Evolutionary conservation across 2,113 vertebrate species (phyloP).

Genomic region (Equus przewalskii): DNA sequence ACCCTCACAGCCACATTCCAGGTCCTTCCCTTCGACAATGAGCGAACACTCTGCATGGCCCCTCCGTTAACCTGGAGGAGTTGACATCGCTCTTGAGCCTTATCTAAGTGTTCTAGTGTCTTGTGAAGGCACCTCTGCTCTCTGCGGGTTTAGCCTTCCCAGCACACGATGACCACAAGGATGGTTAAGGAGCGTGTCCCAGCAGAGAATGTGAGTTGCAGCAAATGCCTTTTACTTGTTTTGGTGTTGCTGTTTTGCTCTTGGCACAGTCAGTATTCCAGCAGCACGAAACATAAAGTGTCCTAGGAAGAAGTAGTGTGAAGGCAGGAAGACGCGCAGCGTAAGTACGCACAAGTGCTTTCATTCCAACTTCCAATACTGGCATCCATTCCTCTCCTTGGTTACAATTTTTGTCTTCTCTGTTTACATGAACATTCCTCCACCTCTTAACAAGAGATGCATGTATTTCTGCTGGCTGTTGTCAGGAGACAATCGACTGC

Average conservation of each 20-base stretch:
- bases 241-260: background rate
- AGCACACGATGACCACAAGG: too few relatives aligned
- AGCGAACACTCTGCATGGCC: background rate
- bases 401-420: background rate
- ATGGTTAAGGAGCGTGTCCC: rapidly evolving
- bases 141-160: background rate
- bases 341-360: background rate
- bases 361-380: background rate
- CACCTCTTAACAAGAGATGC: background rate
- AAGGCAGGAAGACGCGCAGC: background rate
- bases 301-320: background rate
- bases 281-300: background rate
- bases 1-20: background rate
- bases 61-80: background rate
- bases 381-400: background rate
- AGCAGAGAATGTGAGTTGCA: background rate
- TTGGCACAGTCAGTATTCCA: background rate
- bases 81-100: rapidly evolving
- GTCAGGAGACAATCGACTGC: background rate
- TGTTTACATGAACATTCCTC: background rate
- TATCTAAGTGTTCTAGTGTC: rapidly evolving
- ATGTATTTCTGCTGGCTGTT: background rate
- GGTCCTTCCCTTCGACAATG: background rate
- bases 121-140: background rate
- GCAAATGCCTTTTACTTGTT: background rate